Evolutionary conservation across 2,797 vertebrate species (phyloP), one percentile per base, ranked within the genome.

Genomic region (Moxostoma hubbsi): DNA sequence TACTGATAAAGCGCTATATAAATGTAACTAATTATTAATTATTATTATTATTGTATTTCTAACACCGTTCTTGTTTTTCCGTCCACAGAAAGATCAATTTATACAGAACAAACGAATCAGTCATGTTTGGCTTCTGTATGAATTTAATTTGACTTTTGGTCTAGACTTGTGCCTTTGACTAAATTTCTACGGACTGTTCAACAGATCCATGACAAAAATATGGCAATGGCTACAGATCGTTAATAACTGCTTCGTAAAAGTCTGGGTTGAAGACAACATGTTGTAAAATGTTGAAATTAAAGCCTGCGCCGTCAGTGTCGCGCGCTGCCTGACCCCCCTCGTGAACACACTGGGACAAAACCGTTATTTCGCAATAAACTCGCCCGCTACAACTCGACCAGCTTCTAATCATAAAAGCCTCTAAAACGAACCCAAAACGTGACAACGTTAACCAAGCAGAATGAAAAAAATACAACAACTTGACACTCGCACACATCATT

Each of bases 281-380:
- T 24, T 59, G 4, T 18, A 59, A 9, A 36, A 16, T 68, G 64
- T 10, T 11, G 36, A 10, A 46, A 65, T 62, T 15, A 18, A 53
- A 62, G 57, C n/a, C 24, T 9, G 50, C 7, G 57, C 7, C 47
- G 70, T 16, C 55, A 24, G 61, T 12, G 50, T 16, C n/a, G 55
- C 69, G 51, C 55, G 55, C 46, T 49, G 51, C 67, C 36, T 57
- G 69, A 49, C 36, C 55, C 24, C 7, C 57, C 36, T n/a, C 81
- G 36, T 51, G 61, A 36, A 75, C 59, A 43, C 58, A 65, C 9
- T 1, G 61, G 13, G 24, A 71, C 83, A 84, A 81, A 89, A 85
- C 92, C 90, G 91, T 92, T 92, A 93, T 90, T 88, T 87, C 88
- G 83, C 90, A 89, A 73, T 51, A 59, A 79, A 65, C 62, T 50